Evolutionary conservation across 1,140 invertebrate species (phyloP), one percentile per base, ranked within the genome.

Genomic region (Dendroctonus valens): DNA sequence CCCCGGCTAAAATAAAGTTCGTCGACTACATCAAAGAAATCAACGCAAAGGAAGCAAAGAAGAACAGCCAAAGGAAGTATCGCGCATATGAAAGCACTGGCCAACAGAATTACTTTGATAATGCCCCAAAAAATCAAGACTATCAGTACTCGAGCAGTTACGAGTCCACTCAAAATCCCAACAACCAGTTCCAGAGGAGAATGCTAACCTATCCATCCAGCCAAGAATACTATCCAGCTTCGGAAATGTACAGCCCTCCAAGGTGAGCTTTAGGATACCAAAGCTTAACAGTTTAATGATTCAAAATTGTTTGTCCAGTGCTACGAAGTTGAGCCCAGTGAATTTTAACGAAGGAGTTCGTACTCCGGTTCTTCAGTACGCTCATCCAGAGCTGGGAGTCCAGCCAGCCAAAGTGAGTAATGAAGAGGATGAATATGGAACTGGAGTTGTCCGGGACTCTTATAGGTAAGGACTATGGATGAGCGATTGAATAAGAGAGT

Each of bases 341-440:
- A 81, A 79, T 2, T 83, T 89, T 60, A 89, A 88, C 70, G 84
- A 89, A 70, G 87, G 86, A 46, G 86, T 86, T 0, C 79, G 89
- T 52, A 85, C 87, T 14, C 89, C 89, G 0, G 87, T 91, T 5
- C 78, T 90, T 2, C 88, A 91, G 69, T 91, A 91, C 69, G 89
- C 89, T 6, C 89, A 91, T 76, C 89, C 89, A 0, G 89, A 91
- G 70, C 75, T 90, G 2, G 89, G 89, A 6, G 86, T 89, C 0
- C 89, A 91, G 70, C 87, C 87, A 0, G 89, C 87, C 0, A 89
- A 87, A 76, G 81, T 80, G 3, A 81, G 80, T 2, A 67, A 77
- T 39, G 80, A 82, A 40, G 77, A 80, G 49, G 73, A 81, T 38
- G 77, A 73, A 41, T 46, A 50, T 40, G 54, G 9, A 5, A 14